These are phyloP conservation scores for Chloromyia formosa DNA, from an alignment of 2,888 invertebrate species.

Conservation along the genomic window DNA sequence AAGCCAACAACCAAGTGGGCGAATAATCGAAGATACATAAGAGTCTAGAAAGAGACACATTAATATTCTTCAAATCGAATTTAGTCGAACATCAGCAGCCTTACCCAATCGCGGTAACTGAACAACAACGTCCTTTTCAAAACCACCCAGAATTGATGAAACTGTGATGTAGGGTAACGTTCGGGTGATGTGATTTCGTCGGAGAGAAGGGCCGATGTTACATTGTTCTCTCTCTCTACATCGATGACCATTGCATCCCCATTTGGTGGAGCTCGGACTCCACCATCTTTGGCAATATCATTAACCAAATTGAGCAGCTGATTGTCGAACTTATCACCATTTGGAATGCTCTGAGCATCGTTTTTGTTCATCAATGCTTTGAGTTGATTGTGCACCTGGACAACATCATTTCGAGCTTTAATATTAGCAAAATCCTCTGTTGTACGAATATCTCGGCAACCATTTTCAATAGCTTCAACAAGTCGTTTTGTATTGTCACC, in stretches of 20 bases:
- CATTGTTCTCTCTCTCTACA: slow-evolving; percentile 74
- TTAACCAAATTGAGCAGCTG: slow-evolving; percentile 67
- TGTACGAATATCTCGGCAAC: slow-evolving; percentile 80
- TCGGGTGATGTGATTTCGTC: slow-evolving; percentile 72
- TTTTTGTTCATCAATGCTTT: slow-evolving; percentile 67
- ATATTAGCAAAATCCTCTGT: slow-evolving; percentile 75
- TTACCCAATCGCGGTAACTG: slow-evolving; percentile 89
- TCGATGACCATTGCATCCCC: slow-evolving; percentile 61
- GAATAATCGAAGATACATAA: slow-evolving; percentile 93
- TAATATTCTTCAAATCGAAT: neutral
- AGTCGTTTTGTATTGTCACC: slow-evolving; percentile 84
- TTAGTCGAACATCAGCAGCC: too few relatives aligned
- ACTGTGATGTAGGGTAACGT: slow-evolving; percentile 84
- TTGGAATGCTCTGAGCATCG: slow-evolving; percentile 61
- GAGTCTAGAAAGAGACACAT: slow-evolving; percentile 73
- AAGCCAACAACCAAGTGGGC: slow-evolving; percentile 94
- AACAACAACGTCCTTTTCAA: slow-evolving; percentile 84
- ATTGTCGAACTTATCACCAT: slow-evolving; percentile 57
- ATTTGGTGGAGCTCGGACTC: slow-evolving; percentile 50
- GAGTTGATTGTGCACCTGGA: slow-evolving; percentile 67
- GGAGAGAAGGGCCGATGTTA: slow-evolving; percentile 74
- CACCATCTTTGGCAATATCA: slow-evolving; percentile 70
- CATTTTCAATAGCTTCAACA: slow-evolving; percentile 86
- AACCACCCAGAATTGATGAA: slow-evolving; percentile 87
- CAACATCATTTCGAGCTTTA: slow-evolving; percentile 66